Conservation (phyloP, 1,140 invertebrate genomes). For the Scaptomyza pallida region DNA sequence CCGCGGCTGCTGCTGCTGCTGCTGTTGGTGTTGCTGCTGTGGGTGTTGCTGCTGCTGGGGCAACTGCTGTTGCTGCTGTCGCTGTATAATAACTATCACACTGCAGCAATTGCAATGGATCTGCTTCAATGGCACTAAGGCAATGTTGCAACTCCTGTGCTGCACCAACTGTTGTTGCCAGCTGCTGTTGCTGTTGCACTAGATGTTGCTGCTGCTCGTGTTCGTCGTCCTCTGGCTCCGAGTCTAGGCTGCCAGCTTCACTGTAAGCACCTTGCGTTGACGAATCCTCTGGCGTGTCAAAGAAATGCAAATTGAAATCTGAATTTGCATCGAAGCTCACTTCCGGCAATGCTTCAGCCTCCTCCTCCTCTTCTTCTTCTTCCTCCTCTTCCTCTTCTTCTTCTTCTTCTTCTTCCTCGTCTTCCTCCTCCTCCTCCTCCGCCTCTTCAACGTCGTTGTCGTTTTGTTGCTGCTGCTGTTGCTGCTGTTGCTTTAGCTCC, state of each 20-base stretch:
- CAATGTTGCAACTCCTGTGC: conserved; percentile 62
- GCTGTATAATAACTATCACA: conserved; percentile 61
- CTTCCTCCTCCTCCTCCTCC: conserved; percentile 32
- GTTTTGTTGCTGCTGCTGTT: conserved; percentile 24
- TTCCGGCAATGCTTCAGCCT: conserved; percentile 85
- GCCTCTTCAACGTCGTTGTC: conserved; percentile 35
- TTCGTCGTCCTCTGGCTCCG: conserved; percentile 86
- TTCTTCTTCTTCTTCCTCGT: conserved; percentile 22
- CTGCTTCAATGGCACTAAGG: conserved; percentile 74
- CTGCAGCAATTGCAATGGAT: conserved; percentile 70
- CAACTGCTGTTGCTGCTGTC: conserved; percentile 17
- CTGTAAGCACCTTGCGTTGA: conserved; percentile 87
- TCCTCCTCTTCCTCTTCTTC: conserved; percentile 16
- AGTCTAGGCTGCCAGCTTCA: conserved; percentile 88
- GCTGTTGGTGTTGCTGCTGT: conserved; percentile 29
- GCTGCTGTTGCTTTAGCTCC: conserved; percentile 15
- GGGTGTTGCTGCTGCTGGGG: conserved; percentile 19
- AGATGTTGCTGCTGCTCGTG: conserved; percentile 18
- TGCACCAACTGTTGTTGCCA: conserved; percentile 1
- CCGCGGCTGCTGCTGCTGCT: conserved; percentile 16
- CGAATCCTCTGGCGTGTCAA: conserved; percentile 88
- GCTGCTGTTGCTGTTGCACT: conserved; percentile 11
- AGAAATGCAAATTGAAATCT: conserved; percentile 91
- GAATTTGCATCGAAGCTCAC: conserved; percentile 90
- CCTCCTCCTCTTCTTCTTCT: conserved; percentile 41